A percentile compares a stretch with the other conserved stretches of the same genome.
Evolutionary conservation across 35 echinoderm and acorn worm species (phyloP).

Genomic region (Hemicentrotus pulcherrimus): DNA sequence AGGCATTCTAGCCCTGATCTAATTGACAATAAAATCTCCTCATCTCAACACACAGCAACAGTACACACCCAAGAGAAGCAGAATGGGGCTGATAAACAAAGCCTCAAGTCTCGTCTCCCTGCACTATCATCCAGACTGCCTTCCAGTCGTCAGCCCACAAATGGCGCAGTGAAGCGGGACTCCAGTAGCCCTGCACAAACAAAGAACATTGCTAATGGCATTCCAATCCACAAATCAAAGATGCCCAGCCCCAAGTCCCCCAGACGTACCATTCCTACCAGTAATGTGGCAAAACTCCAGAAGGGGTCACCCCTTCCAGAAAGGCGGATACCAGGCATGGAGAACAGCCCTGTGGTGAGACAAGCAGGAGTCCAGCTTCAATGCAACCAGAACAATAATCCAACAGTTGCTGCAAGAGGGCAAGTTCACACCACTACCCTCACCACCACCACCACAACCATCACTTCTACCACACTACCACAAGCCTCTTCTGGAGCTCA

Average conservation of each 20-base stretch:
- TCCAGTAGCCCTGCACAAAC: not conserved
- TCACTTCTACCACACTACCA: constrained; percentile 1
- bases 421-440: not conserved
- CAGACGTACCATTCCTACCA: not conserved
- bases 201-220: constrained; percentile 40
- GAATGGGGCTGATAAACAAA: constrained; percentile 24
- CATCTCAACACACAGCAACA: constrained; percentile 21
- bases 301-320: not conserved
- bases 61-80: constrained; percentile 12
- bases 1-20: constrained; percentile 47
- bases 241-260: constrained; percentile 31
- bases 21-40: not conserved
- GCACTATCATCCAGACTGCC: not conserved
- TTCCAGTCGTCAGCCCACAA: not conserved
- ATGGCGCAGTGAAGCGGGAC: not conserved
- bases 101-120: constrained; percentile 5
- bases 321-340: too few relatives aligned
- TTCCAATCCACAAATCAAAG: constrained; percentile 30
- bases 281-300: not conserved
- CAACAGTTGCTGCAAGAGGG: not conserved
- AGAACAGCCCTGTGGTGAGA: not conserved
- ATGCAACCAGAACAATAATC: constrained; percentile 29
- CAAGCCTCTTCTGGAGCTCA: not conserved
- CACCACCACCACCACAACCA: constrained; percentile 32
- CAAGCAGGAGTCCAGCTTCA: not conserved